Conservation (phyloP, 2,113 vertebrate genomes). For the Chauna torquata region DNA sequence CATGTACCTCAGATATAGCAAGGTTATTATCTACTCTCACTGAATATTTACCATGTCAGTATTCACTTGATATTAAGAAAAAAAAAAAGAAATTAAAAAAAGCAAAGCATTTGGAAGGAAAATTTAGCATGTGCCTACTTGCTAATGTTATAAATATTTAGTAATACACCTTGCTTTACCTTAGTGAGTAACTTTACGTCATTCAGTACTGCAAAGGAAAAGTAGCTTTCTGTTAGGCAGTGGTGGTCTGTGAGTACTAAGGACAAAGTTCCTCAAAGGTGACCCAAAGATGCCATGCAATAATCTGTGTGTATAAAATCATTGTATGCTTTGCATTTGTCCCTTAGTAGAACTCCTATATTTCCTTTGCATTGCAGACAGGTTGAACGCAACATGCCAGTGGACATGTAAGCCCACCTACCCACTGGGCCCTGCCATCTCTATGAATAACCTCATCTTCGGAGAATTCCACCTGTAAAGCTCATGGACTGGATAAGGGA, state of each 20-base stretch:
- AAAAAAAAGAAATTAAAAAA: not conserved
- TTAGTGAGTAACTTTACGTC: not conserved
- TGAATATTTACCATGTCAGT: constrained; percentile 5
- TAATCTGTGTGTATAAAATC: not conserved
- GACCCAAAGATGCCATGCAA: not conserved
- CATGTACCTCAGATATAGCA: not conserved
- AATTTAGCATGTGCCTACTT: not conserved
- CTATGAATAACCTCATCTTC: not conserved
- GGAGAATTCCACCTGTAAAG: constrained; percentile 9
- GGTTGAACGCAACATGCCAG: not conserved
- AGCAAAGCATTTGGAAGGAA: not conserved
- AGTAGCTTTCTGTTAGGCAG: not conserved
- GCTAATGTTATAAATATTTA: not conserved
- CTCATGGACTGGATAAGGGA: not conserved
- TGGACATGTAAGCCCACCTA: not conserved
- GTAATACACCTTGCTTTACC: not conserved
- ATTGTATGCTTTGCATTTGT: not conserved
- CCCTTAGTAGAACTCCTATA: not conserved
- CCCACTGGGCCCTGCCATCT: not conserved
- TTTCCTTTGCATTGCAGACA: not conserved
- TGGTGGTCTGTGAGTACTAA: not conserved
- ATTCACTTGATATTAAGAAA: not conserved
- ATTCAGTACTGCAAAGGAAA: not conserved
- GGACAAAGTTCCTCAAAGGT: not conserved
- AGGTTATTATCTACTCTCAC: not conserved